Percentiles rank a stretch among this genome's conserved stretches.
Evolutionary conservation across 2,113 vertebrate genomes (phyloP).

Genomic region (Camarhynchus parvulus): DNA sequence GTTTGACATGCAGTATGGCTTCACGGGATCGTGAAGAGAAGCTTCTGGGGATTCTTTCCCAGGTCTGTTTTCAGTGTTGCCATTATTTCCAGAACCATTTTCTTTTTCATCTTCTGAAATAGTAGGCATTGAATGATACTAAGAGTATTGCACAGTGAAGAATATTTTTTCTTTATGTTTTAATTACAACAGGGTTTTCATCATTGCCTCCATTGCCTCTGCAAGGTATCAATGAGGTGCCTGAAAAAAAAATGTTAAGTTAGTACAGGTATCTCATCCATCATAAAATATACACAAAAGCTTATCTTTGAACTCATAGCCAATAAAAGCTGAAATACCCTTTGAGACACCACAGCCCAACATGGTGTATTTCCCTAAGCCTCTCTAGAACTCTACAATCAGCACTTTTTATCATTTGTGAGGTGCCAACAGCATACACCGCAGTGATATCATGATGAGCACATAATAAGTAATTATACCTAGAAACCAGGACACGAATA

Average conservation of each 20-base stretch:
- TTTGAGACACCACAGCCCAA: background rate
- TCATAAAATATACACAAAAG: background rate
- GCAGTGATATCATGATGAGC: background rate
- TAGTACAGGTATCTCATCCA: background rate
- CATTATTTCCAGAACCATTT: slow-evolving; percentile 77
- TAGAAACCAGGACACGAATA: fast-evolving
- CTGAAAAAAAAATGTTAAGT: slow-evolving; percentile 30
- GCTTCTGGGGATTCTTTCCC: slow-evolving; percentile 72
- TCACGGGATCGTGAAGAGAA: slow-evolving; percentile 64
- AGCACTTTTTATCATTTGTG: background rate
- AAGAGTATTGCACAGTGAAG: background rate
- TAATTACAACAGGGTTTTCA: slow-evolving; percentile 26
- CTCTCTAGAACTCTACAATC: background rate
- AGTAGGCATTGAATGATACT: slow-evolving; percentile 89
- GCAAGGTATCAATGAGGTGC: background rate
- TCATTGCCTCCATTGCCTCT: slow-evolving; percentile 48
- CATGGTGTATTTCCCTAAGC: fast-evolving
- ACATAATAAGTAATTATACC: background rate
- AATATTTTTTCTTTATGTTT: background rate
- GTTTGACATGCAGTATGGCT: slow-evolving; percentile 76
- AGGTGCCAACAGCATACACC: background rate
- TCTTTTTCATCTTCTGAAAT: slow-evolving; percentile 84
- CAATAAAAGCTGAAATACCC: background rate
- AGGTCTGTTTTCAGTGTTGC: slow-evolving; percentile 69
- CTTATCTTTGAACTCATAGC: background rate